A percentile compares a stretch with the other conserved stretches of the same genome.
phyloP scores from a whole-genome alignment of 2,113 vertebrate genomes.

The Falco punctatus region DNA sequence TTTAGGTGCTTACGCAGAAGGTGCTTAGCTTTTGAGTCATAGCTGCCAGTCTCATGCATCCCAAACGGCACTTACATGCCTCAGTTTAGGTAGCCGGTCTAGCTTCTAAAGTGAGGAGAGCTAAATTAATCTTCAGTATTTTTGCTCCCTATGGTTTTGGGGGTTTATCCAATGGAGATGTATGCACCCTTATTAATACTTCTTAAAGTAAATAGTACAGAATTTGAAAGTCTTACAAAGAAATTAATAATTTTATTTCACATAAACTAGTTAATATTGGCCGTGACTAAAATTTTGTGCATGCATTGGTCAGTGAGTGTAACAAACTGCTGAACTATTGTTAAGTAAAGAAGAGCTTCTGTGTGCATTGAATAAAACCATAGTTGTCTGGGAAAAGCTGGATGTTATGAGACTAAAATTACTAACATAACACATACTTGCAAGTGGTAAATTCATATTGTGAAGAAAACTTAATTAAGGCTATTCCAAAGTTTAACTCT shows the following conservation, averaged over 20 bases:
- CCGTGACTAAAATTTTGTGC: background rate
- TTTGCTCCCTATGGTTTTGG: background rate
- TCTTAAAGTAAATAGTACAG: background rate
- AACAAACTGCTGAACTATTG: background rate
- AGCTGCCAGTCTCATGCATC: background rate
- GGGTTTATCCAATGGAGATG: background rate
- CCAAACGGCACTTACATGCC: background rate
- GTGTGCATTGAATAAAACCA: background rate
- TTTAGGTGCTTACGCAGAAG: background rate
- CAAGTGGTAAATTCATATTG: background rate
- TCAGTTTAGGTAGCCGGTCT: background rate
- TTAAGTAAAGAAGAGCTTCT: background rate
- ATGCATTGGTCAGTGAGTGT: background rate
- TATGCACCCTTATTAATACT: background rate
- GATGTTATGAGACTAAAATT: background rate
- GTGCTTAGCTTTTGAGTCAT: background rate
- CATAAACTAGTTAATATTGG: background rate
- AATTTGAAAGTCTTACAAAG: background rate
- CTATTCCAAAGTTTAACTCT: background rate
- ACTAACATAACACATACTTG: background rate
- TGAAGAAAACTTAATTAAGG: background rate
- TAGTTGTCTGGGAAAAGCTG: background rate
- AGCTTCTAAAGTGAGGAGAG: background rate
- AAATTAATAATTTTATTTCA: background rate
- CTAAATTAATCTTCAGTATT: background rate